phyloP scores from a whole-genome alignment of 2,113 vertebrate species.

The Eubucco bourcierii region DNA sequence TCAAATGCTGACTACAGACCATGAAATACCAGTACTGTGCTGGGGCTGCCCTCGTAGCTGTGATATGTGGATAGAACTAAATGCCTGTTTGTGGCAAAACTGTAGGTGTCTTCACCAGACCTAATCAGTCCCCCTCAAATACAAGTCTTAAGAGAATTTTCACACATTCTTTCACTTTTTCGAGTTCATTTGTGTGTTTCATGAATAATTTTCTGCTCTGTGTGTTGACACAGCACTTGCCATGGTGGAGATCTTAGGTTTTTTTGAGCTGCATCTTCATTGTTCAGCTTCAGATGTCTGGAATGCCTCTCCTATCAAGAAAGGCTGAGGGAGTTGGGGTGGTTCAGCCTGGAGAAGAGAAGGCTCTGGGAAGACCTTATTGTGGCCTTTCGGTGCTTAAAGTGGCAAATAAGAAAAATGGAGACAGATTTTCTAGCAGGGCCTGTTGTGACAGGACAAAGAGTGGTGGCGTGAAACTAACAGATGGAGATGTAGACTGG shows the following conservation, averaged over 20 bases:
- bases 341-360: no score
- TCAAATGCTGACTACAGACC: background rate
- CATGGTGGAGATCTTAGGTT: background rate
- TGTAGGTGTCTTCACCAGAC: background rate
- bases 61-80: background rate
- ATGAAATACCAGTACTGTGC: background rate
- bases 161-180: background rate
- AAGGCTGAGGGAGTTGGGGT: no score
- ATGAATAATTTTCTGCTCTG: background rate
- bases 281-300: no score
- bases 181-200: background rate
- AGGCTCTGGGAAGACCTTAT: no score
- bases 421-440: no score
- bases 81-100: fast-evolving
- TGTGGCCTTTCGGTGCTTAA: no score
- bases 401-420: no score
- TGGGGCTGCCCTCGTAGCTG: background rate
- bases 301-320: no score
- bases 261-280: background rate
- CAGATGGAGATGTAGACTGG: no score
- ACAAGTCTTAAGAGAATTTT: background rate
- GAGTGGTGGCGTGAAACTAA: no score
- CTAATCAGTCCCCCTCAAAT: background rate
- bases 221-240: background rate
- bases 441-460: no score